Conservation (phyloP, 2,797 vertebrate species). For the Hydrophis major region DNA sequence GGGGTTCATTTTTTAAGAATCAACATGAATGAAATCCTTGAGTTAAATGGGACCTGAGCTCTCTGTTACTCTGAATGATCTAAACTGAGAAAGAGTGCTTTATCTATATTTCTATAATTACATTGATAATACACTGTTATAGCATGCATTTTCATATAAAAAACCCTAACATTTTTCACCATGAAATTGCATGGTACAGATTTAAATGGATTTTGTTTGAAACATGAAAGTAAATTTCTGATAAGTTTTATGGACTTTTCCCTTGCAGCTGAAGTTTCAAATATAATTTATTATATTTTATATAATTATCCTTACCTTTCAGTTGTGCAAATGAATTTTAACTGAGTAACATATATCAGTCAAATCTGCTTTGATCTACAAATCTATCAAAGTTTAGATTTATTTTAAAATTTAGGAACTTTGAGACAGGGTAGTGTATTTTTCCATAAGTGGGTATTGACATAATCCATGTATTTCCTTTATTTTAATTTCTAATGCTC, state of each 20-base stretch:
- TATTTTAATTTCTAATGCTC: background rate
- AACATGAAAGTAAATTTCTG: background rate
- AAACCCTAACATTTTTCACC: constrained; percentile 20
- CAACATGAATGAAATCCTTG: background rate
- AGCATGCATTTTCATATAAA: background rate
- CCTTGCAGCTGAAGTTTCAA: background rate
- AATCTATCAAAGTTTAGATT: constrained; percentile 9
- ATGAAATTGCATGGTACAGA: constrained; percentile 17
- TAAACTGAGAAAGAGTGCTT: background rate
- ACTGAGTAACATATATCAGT: constrained; percentile 11
- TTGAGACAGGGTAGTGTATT: background rate
- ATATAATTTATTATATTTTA: constrained; percentile 10
- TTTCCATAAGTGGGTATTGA: background rate
- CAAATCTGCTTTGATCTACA: background rate
- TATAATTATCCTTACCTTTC: constrained; percentile 30
- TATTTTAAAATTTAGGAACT: constrained; percentile 17
- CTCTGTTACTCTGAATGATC: constrained; percentile 4
- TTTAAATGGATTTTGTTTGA: background rate
- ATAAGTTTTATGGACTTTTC: constrained; percentile 13
- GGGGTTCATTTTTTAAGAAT: background rate
- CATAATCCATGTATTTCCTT: background rate
- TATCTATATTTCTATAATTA: background rate
- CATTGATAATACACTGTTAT: background rate
- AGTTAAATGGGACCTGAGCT: background rate
- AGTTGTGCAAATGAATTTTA: constrained; percentile 22